A percentile compares a stretch with the other conserved stretches of the same genome.
These are phyloP conservation scores for Dolichomitus sp. DNA, from an alignment of 2,888 invertebrate species.

Conservation along the genomic window DNA sequence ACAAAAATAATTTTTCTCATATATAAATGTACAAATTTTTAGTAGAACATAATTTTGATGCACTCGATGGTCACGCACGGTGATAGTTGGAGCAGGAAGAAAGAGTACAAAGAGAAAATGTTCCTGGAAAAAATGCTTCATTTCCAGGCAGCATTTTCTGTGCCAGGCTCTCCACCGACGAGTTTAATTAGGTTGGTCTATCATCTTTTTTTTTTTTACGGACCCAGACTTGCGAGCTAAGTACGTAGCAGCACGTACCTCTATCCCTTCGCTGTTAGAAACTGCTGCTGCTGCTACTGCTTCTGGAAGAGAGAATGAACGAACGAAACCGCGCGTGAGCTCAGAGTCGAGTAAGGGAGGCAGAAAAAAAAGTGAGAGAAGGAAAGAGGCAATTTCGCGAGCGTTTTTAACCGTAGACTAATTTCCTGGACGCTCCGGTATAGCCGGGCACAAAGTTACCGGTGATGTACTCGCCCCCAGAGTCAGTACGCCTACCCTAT, in stretches of 20 bases:
- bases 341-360: constrained; percentile 21
- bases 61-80: neutral
- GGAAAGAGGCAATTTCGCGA: constrained; percentile 64
- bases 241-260: constrained; percentile 46
- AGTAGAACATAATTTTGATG: neutral
- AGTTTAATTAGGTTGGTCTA: constrained; percentile 47
- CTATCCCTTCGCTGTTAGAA: constrained; percentile 27
- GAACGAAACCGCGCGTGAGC: constrained; percentile 49
- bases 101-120: too few species aligned
- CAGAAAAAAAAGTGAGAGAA: constrained; percentile 37
- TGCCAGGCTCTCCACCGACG: neutral
- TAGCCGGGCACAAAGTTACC: constrained; percentile 76
- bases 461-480: constrained; percentile 80
- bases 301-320: constrained; percentile 37
- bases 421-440: constrained; percentile 76
- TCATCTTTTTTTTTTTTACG: constrained; percentile 33
- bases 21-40: too few species aligned
- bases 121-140: neutral
- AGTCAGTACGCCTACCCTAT: constrained; percentile 64
- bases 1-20: too few species aligned
- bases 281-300: constrained; percentile 17
- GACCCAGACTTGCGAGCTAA: constrained; percentile 12
- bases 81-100: neutral
- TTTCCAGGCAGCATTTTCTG: neutral
- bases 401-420: constrained; percentile 79